Evolutionary conservation across 2,113 vertebrate genomes (phyloP).

Genomic region (Empidonax traillii): DNA sequence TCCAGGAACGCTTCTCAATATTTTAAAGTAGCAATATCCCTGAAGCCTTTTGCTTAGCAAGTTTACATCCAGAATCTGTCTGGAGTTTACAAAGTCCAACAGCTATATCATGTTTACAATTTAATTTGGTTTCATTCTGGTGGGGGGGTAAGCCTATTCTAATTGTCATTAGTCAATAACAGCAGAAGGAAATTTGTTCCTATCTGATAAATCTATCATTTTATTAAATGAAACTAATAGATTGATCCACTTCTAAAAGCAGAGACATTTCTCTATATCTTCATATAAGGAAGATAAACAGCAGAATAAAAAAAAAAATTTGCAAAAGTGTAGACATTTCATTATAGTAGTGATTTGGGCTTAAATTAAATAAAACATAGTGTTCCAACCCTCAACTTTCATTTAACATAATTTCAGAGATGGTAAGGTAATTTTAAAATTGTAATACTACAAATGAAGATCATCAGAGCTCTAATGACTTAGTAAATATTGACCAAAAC

Average conservation of each 20-base stretch:
- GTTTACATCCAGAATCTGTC: not conserved
- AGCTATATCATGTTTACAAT: not conserved
- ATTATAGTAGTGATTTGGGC: not conserved
- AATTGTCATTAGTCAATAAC: not conserved
- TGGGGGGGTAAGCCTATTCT: not conserved
- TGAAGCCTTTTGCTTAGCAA: not conserved
- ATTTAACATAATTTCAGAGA: not conserved
- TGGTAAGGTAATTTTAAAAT: not conserved
- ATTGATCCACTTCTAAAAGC: not conserved
- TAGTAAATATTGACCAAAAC: not conserved
- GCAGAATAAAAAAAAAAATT: not conserved
- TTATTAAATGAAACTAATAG: not conserved
- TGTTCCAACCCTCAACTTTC: not conserved
- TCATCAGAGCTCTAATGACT: not conserved
- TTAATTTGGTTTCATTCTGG: not conserved
- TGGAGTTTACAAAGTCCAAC: not conserved
- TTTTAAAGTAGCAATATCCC: not conserved
- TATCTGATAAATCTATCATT: not conserved
- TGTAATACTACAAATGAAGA: not conserved
- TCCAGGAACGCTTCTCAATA: not conserved
- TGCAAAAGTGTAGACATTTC: not conserved
- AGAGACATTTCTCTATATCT: not conserved
- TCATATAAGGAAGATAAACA: not conserved
- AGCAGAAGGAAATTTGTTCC: not conserved
- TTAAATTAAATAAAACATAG: not conserved